Percentiles rank a stretch among this genome's conserved stretches.
Evolutionary conservation across 2,113 vertebrate species (phyloP).

Genomic region (Heterotis niloticus): DNA sequence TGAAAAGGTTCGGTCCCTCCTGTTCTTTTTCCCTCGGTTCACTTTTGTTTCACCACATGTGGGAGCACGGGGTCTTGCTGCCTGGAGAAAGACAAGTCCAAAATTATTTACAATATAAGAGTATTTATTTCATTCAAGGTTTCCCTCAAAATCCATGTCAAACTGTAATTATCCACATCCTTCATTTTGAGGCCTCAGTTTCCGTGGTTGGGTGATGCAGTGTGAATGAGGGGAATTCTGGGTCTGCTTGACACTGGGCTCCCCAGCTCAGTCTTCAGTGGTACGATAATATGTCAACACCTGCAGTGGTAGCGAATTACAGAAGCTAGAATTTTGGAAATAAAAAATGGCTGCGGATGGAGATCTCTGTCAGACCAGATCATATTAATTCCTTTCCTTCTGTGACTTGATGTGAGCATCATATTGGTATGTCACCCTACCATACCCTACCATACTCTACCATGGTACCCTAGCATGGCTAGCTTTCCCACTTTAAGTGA

Average conservation of each 20-base stretch:
- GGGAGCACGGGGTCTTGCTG: too few relatives aligned
- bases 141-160: background rate
- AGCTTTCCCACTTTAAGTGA: too few relatives aligned
- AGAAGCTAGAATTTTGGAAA: conserved; percentile 59
- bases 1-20: background rate
- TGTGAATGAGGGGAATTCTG: conserved; percentile 28
- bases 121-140: background rate
- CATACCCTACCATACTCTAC: background rate
- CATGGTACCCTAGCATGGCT: background rate
- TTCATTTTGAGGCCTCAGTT: background rate
- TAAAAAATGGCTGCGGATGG: conserved; percentile 64
- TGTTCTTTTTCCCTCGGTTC: background rate
- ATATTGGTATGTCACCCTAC: conserved; percentile 61
- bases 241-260: conserved; percentile 19
- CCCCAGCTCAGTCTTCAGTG: conserved; percentile 50
- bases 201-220: conserved; percentile 21
- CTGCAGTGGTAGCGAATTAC: conserved; percentile 61
- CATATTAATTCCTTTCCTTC: conserved; percentile 64
- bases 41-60: background rate
- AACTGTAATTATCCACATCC: background rate
- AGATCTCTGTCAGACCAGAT: conserved; percentile 69
- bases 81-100: background rate
- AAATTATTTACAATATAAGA: background rate
- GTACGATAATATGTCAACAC: conserved; percentile 52
- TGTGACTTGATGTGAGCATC: conserved; percentile 58